Percentiles rank a stretch among this genome's conserved stretches.
Conservation (phyloP, 2,113 vertebrate genomes). For the Gnathonemus longibarbis region DNA sequence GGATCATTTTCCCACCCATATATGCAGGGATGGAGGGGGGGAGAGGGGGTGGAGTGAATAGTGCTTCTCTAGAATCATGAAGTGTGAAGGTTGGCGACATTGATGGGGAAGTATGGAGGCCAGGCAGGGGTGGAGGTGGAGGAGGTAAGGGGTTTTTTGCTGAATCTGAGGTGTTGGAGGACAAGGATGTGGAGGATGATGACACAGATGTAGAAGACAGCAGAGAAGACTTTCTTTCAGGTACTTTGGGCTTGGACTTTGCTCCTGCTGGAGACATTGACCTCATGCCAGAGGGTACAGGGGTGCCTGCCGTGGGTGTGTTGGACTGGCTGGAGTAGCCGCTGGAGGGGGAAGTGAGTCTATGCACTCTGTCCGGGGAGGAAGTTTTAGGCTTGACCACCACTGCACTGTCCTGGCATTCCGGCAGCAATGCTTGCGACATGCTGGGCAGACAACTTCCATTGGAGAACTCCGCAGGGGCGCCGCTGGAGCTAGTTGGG, state of each 20-base stretch:
- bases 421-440: constrained; percentile 46
- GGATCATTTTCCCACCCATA: constrained; percentile 18
- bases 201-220: constrained; percentile 82
- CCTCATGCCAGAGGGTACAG: constrained; percentile 77
- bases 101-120: background rate
- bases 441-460: constrained; percentile 50
- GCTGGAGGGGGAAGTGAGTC: constrained; percentile 89
- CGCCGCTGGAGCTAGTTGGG: constrained; percentile 36
- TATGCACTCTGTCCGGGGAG: constrained; percentile 82
- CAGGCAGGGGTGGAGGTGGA: constrained; percentile 41
- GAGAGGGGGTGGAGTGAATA: constrained; percentile 42
- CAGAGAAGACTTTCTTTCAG: constrained; percentile 92
- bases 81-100: constrained; percentile 23
- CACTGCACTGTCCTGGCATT: constrained; percentile 40
- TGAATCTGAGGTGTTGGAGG: constrained; percentile 85
- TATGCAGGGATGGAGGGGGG: constrained; percentile 40
- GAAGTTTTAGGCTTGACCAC: constrained; percentile 65
- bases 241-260: constrained; percentile 81
- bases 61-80: constrained; percentile 18
- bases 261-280: constrained; percentile 70
- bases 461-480: constrained; percentile 51
- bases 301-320: constrained; percentile 89
- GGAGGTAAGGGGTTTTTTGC: constrained; percentile 51
- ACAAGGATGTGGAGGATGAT: constrained; percentile 91
- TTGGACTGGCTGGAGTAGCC: constrained; percentile 98